phyloP scores from a whole-genome alignment of 2,113 vertebrate genomes.

The Clarias gariepinus region DNA sequence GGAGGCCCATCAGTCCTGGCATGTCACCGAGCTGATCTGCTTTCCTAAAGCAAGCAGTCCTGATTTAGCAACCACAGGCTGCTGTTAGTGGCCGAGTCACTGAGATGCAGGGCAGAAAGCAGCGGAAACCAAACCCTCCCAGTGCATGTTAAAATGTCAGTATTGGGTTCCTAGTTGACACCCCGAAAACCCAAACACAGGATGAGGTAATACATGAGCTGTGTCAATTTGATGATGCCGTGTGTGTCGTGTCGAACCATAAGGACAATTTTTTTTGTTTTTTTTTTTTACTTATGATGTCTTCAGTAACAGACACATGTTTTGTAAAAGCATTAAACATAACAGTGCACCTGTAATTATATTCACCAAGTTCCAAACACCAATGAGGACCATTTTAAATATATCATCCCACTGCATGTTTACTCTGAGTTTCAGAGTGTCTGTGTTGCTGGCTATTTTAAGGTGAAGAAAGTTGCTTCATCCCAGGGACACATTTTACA shows the following conservation, averaged over 20 bases:
- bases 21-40: constrained; percentile 65
- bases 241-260: background rate
- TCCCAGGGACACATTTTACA: background rate
- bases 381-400: constrained; percentile 25
- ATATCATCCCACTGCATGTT: constrained; percentile 40
- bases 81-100: constrained; percentile 62
- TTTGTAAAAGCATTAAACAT: background rate
- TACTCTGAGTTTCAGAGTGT: constrained; percentile 30
- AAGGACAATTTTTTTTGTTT: background rate
- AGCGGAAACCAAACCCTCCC: constrained; percentile 34
- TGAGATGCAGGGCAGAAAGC: constrained; percentile 36
- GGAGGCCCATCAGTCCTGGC: constrained; percentile 38
- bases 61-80: constrained; percentile 63
- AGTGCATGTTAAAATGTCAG: constrained; percentile 30
- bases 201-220: constrained; percentile 21
- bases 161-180: constrained; percentile 35
- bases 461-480: background rate
- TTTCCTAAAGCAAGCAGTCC: constrained; percentile 62
- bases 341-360: constrained; percentile 22
- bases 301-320: background rate
- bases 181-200: constrained; percentile 31
- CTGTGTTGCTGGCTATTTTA: constrained; percentile 15
- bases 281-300: background rate
- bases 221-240: background rate
- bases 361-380: background rate